These are phyloP conservation scores for Leptoclinus maculatus DNA, from an alignment of 2,797 vertebrate species.

Conservation along the genomic window DNA sequence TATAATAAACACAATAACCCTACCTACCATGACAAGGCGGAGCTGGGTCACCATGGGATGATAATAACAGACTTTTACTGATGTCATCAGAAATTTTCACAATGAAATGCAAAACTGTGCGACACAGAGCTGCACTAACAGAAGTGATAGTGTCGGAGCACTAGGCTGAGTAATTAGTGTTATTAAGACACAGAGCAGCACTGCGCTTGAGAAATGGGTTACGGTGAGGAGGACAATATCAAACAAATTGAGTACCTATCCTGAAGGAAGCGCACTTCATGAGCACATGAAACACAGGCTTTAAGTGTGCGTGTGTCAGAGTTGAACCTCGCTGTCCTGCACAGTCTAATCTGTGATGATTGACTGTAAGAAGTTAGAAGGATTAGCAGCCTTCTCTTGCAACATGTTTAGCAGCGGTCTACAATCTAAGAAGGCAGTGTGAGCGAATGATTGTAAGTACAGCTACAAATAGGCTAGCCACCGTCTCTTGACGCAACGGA, in stretches of 20 bases:
- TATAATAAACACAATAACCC: background rate
- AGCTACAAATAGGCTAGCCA: conserved; percentile 70
- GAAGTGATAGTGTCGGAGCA: background rate
- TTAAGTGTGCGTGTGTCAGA: conserved; percentile 18
- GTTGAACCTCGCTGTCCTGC: conserved; percentile 48
- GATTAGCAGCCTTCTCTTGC: conserved; percentile 74
- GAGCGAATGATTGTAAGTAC: conserved; percentile 65
- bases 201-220: conserved; percentile 9
- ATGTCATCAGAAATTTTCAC: conserved; percentile 28
- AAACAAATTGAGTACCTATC: background rate
- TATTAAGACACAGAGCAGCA: conserved; percentile 5
- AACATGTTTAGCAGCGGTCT: conserved; percentile 62
- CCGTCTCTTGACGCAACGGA: conserved; percentile 48
- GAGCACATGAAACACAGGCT: background rate
- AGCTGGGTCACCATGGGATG: background rate
- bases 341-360: conserved; percentile 65
- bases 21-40: background rate
- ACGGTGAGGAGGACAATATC: background rate
- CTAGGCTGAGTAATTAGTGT: conserved; percentile 22
- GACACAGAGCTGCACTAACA: conserved; percentile 3
- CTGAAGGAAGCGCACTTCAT: background rate
- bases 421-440: conserved; percentile 50
- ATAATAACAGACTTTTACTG: conserved; percentile 13
- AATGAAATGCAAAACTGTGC: conserved; percentile 24
- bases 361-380: conserved; percentile 68